Evolutionary conservation across 2,888 invertebrate species (phyloP).

Genomic region (Mystacides longicornis): DNA sequence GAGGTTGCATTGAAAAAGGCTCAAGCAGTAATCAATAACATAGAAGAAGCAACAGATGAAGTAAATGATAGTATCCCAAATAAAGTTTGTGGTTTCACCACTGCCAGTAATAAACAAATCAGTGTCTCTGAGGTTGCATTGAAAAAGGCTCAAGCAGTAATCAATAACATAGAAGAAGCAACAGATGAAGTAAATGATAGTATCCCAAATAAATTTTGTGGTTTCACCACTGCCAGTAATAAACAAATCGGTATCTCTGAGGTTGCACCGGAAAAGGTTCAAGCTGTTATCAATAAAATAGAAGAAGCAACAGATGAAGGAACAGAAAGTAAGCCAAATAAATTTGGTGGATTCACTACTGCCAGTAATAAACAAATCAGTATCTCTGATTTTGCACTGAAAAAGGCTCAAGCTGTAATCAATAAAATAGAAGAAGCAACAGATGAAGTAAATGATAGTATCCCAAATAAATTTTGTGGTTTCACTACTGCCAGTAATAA

Average conservation of each 20-base stretch:
- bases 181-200: background rate
- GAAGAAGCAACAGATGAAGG: too few species aligned
- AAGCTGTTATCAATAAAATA: too few species aligned
- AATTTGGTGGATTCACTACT: background rate
- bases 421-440: background rate
- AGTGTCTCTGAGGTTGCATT: background rate
- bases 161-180: background rate
- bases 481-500: background rate
- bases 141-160: background rate
- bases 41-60: background rate
- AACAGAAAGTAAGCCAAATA: background rate
- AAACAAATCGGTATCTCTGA: conserved; percentile 27
- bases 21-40: background rate
- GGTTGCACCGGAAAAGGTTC: conserved; percentile 9
- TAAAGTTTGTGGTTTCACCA: background rate
- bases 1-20: background rate
- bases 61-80: background rate
- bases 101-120: background rate
- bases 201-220: conserved; percentile 18
- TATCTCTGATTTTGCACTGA: background rate
- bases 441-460: background rate
- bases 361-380: background rate
- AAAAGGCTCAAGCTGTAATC: background rate
- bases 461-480: background rate
- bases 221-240: conserved; percentile 33